Conservation (phyloP, 2,113 vertebrate genomes). For the Enhydra lutris region DNA sequence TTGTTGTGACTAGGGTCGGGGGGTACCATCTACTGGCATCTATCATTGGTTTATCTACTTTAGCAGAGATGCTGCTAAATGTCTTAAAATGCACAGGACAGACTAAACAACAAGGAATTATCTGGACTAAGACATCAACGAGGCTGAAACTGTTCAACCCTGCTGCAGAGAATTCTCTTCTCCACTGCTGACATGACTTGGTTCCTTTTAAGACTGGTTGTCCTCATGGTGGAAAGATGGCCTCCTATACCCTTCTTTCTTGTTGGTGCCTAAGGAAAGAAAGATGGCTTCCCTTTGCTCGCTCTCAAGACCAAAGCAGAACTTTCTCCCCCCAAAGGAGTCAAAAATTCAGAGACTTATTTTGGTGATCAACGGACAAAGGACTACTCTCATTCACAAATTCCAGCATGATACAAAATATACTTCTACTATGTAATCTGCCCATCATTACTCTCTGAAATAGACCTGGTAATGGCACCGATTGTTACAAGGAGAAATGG, state of each 20-base stretch:
- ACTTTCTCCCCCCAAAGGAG: neutral
- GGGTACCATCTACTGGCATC: too few relatives aligned
- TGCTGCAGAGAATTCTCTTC: neutral
- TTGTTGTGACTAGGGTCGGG: neutral
- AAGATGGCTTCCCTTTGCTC: neutral
- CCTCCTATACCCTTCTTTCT: neutral
- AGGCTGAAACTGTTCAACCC: rapidly evolving
- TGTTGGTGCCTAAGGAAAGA: neutral
- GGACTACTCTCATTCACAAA: neutral
- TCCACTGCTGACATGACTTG: rapidly evolving
- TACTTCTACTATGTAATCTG: neutral
- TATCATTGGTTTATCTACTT: neutral
- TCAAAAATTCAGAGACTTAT: neutral
- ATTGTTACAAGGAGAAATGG: neutral
- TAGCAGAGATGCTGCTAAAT: neutral
- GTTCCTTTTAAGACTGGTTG: neutral
- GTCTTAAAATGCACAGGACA: neutral
- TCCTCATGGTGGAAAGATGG: too few relatives aligned
- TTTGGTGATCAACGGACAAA: neutral
- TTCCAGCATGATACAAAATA: neutral
- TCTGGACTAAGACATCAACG: neutral
- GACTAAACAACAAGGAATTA: neutral
- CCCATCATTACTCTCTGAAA: neutral
- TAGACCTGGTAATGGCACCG: neutral
- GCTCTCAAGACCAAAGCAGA: constrained; percentile 1